Evolutionary conservation across 2,797 vertebrate genomes (phyloP).

Genomic region (Xiphorhynchus erythropygius): DNA sequence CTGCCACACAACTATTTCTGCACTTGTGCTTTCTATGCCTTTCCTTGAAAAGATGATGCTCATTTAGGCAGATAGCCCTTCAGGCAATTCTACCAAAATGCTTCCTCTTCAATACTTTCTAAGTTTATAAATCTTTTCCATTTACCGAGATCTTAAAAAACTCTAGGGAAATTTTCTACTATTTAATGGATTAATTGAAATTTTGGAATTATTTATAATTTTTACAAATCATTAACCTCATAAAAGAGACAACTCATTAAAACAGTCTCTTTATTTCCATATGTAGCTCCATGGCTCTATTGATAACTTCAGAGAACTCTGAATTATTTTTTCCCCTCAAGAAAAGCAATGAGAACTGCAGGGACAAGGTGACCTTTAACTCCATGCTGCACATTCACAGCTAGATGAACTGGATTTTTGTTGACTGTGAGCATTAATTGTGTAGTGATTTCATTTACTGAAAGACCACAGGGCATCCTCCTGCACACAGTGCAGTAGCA

Average conservation of each 20-base stretch:
- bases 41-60: neutral
- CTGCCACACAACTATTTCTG: neutral
- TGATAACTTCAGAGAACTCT: neutral
- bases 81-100: neutral
- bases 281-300: neutral
- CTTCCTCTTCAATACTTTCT: neutral
- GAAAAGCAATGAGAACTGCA: neutral
- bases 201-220: neutral
- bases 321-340: neutral
- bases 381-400: neutral
- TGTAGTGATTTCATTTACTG: conserved; percentile 1
- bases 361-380: conserved; percentile 1
- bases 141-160: neutral
- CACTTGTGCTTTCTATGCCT: neutral
- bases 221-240: neutral
- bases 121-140: neutral
- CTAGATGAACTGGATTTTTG: neutral
- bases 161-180: neutral
- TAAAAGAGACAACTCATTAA: neutral
- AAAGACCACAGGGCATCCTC: neutral
- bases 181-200: conserved; percentile 23
- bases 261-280: neutral
- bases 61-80: neutral
- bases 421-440: neutral
- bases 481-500: neutral